phyloP scores from a whole-genome alignment of 2,113 vertebrate species.

The Canis aureus region DNA sequence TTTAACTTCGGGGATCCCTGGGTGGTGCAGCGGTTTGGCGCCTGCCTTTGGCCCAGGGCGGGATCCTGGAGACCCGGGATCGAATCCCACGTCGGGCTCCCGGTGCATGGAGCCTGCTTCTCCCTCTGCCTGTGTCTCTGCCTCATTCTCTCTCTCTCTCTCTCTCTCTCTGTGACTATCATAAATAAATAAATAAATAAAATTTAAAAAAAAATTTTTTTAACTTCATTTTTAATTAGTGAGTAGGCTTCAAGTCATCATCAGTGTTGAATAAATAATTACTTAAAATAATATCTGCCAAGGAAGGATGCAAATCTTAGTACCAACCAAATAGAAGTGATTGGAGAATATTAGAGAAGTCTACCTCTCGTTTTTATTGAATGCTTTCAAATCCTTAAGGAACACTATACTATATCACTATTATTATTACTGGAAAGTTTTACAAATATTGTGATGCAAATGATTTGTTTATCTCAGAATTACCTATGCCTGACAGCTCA shows the following conservation, averaged over 20 bases:
- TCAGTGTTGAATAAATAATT: background rate
- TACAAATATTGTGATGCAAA: background rate
- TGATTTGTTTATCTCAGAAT: background rate
- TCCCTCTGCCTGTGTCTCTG: too few relatives aligned
- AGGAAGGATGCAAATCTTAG: background rate
- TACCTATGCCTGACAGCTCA: background rate
- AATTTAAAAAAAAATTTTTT: background rate
- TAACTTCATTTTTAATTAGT: background rate
- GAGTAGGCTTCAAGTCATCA: background rate
- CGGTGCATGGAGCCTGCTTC: too few relatives aligned
- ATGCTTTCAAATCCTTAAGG: background rate
- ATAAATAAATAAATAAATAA: too few relatives aligned
- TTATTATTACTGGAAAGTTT: background rate
- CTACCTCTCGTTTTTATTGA: background rate
- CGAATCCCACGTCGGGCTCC: too few relatives aligned
- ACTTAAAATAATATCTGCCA: background rate
- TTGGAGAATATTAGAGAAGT: background rate
- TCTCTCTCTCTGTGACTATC: too few relatives aligned
- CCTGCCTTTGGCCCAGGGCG: too few relatives aligned
- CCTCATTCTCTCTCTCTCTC: too few relatives aligned
- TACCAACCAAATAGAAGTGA: background rate
- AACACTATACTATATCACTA: background rate
- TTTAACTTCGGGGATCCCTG: background rate
- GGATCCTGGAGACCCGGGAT: too few relatives aligned
- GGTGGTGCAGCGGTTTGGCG: too few relatives aligned